A percentile compares a stretch with the other conserved stretches of the same genome.
Conservation (phyloP, 2,888 invertebrate genomes). For the Brachylomia viminalis region DNA sequence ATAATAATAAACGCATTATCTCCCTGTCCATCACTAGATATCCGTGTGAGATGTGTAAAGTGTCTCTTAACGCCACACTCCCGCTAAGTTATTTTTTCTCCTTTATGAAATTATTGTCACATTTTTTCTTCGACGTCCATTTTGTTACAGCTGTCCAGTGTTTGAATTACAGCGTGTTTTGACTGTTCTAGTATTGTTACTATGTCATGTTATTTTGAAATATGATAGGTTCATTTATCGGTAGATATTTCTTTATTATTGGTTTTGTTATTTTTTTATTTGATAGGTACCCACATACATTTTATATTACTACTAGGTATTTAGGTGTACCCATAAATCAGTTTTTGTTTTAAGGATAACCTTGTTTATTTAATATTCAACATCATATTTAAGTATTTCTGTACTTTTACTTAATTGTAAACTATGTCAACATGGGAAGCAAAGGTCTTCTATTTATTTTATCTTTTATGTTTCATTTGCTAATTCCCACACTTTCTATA, state of each 20-base stretch:
- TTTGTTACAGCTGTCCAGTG: not conserved
- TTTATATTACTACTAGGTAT: too few relatives aligned
- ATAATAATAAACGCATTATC: slow-evolving; percentile 31
- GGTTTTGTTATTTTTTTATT: not conserved
- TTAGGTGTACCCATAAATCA: too few relatives aligned
- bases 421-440: not conserved
- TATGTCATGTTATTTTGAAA: not conserved
- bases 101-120: slow-evolving; percentile 41
- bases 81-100: slow-evolving; percentile 46
- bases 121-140: slow-evolving; percentile 10
- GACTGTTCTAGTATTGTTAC: not conserved
- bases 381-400: not conserved
- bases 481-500: slow-evolving; percentile 27
- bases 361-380: not conserved
- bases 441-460: not conserved
- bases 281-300: not conserved
- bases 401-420: not conserved
- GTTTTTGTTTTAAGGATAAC: not conserved
- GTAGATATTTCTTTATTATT: not conserved
- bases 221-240: not conserved
- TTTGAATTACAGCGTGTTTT: not conserved
- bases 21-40: slow-evolving; percentile 9
- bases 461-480: not conserved
- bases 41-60: slow-evolving; percentile 22
- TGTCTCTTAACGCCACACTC: slow-evolving; percentile 37